Evolutionary conservation across 2,888 invertebrate species (phyloP).

Genomic region (Pseudococcus viburni): DNA sequence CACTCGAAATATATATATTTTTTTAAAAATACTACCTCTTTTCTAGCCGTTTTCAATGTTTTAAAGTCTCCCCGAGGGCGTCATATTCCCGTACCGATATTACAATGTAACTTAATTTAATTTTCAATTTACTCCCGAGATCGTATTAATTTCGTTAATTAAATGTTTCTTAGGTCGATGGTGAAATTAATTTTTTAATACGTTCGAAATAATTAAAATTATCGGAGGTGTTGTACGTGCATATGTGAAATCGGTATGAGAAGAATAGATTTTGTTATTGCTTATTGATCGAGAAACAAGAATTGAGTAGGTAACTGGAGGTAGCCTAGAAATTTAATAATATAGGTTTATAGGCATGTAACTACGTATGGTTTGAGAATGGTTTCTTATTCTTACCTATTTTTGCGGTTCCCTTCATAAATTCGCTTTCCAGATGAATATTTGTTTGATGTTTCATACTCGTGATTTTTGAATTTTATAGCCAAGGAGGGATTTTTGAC

Average conservation of each 20-base stretch:
- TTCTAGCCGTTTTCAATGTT: conserved; percentile 52
- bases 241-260: no score
- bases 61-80: conserved; percentile 22
- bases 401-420: not conserved
- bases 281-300: no score
- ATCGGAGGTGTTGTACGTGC: conserved; percentile 7
- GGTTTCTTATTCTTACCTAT: not conserved
- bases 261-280: no score
- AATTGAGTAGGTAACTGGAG: no score
- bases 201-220: conserved; percentile 5
- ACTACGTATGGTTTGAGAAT: not conserved
- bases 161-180: conserved; percentile 25
- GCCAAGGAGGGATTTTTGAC: no score
- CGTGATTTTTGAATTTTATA: no score
- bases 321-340: no score
- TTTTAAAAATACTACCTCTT: conserved; percentile 57
- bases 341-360: not conserved
- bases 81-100: conserved; percentile 25
- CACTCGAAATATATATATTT: conserved; percentile 42
- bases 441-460: not conserved
- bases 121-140: conserved; percentile 57
- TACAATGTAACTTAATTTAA: conserved; percentile 55
- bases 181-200: conserved; percentile 61
- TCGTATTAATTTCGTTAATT: conserved; percentile 60
- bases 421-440: not conserved